Evolutionary conservation across 2,888 invertebrate genomes (phyloP).

Genomic region (Meteorus cinctellus): DNA sequence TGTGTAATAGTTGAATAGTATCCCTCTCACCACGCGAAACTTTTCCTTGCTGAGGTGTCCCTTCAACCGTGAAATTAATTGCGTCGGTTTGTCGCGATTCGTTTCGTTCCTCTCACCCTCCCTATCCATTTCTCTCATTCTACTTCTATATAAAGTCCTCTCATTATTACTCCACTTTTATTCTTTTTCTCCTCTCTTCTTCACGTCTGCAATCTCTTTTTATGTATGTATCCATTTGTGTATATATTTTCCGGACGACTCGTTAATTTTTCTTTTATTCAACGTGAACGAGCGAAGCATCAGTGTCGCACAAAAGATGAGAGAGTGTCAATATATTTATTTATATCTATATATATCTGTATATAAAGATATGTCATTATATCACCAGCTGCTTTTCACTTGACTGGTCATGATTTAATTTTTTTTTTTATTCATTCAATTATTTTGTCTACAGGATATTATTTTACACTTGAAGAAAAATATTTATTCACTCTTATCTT

Average conservation of each 20-base stretch:
- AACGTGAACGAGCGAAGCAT: constrained; percentile 35
- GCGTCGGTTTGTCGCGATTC: constrained; percentile 49
- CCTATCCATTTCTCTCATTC: constrained; percentile 17
- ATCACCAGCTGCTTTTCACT: constrained; percentile 20
- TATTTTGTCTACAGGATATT: not conserved
- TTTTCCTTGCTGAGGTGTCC: constrained; percentile 41
- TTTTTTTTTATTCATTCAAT: constrained; percentile 17
- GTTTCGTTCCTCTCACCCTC: constrained; percentile 30
- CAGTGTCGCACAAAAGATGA: constrained; percentile 9
- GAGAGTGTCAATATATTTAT: constrained; percentile 14
- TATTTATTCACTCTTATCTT: no score
- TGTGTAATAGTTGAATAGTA: constrained; percentile 48
- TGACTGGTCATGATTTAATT: not conserved
- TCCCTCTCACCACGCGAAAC: constrained; percentile 40
- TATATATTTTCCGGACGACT: constrained; percentile 28
- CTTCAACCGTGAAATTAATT: constrained; percentile 53
- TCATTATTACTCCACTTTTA: constrained; percentile 21
- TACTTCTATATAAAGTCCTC: constrained; percentile 33
- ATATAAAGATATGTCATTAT: constrained; percentile 40
- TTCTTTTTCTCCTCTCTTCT: constrained; percentile 27
- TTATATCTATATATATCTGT: no score
- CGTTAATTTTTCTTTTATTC: constrained; percentile 44
- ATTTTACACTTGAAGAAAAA: no score
- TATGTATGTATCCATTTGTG: constrained; percentile 36
- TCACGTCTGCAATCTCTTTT: constrained; percentile 7